Evolutionary conservation across 1,140 invertebrate genomes (phyloP).

Genomic region (Pinna nobilis): DNA sequence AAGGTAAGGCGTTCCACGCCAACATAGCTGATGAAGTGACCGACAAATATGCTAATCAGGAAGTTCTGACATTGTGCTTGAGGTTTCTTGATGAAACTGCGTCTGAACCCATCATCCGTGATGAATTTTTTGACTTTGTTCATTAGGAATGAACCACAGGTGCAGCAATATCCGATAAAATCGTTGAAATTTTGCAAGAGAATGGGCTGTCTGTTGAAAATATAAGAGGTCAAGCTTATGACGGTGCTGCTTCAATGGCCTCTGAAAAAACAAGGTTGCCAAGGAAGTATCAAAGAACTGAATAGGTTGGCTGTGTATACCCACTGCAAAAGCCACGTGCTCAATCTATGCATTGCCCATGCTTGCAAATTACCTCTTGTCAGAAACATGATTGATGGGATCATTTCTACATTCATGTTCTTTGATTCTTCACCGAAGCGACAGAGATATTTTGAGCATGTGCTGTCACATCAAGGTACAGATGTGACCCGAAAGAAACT

Average conservation of each 20-base stretch:
- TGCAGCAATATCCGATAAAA: neutral
- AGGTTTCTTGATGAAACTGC: neutral
- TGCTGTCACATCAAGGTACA: neutral
- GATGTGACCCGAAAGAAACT: slow-evolving; percentile 15
- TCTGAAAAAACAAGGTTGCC: neutral
- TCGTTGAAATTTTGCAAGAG: neutral
- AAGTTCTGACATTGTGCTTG: neutral
- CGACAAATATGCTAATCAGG: neutral
- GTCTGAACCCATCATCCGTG: neutral
- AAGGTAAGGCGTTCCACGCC: neutral
- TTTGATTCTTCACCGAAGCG: slow-evolving; percentile 22
- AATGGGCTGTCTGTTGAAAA: neutral
- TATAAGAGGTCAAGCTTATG: slow-evolving; percentile 3
- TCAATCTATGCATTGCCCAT: slow-evolving; percentile 28
- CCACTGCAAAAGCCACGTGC: slow-evolving; percentile 25
- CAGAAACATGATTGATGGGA: slow-evolving; percentile 35
- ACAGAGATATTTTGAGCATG: slow-evolving; percentile 19
- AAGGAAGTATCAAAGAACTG: slow-evolving; percentile 3
- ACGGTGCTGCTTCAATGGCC: slow-evolving; percentile 12
- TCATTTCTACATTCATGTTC: slow-evolving; percentile 29
- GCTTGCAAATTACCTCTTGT: slow-evolving; percentile 21
- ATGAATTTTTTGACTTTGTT: slow-evolving; percentile 12
- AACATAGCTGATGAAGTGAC: slow-evolving; percentile 12
- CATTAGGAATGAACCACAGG: slow-evolving; percentile 5
- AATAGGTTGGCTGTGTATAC: slow-evolving; percentile 13